Percentiles rank a stretch among this genome's conserved stretches.
These are phyloP conservation scores for Zeugodacus cucurbitae DNA, from an alignment of 1,140 invertebrate species.

Conservation along the genomic window DNA sequence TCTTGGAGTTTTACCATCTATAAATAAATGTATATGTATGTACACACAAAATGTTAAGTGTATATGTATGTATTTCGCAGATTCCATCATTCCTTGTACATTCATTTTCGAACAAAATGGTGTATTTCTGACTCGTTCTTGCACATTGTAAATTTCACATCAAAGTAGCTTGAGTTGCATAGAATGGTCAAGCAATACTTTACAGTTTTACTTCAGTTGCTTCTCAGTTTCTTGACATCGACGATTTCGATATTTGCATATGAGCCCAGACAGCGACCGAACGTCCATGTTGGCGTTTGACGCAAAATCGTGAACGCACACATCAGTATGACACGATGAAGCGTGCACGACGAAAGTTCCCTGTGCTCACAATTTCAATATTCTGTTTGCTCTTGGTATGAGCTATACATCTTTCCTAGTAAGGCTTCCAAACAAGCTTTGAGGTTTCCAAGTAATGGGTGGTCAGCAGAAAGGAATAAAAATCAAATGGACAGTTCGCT, in stretches of 20 bases:
- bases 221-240: constrained; percentile 32
- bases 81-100: background rate
- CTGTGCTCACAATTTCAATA: background rate
- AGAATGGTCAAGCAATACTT: constrained; percentile 25
- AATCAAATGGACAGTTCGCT: constrained; percentile 7
- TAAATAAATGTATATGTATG: background rate
- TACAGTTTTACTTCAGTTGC: constrained; percentile 1
- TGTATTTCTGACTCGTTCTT: constrained; percentile 7
- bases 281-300: too few relatives aligned
- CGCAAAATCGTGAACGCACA: constrained; percentile 19
- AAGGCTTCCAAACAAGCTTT: background rate
- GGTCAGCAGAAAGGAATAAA: background rate
- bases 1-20: background rate
- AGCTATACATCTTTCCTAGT: background rate
- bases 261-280: background rate
- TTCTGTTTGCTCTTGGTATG: background rate
- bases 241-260: constrained; percentile 38
- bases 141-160: background rate
- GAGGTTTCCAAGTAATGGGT: background rate
- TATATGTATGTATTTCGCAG: background rate
- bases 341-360: background rate
- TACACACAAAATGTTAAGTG: background rate
- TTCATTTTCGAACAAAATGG: background rate
- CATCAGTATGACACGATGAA: background rate
- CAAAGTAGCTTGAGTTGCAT: background rate